A percentile compares a stretch with the other conserved stretches of the same genome.
phyloP scores from a whole-genome alignment of 1,140 invertebrate genomes.

The Anagrus nilaparvatae region DNA sequence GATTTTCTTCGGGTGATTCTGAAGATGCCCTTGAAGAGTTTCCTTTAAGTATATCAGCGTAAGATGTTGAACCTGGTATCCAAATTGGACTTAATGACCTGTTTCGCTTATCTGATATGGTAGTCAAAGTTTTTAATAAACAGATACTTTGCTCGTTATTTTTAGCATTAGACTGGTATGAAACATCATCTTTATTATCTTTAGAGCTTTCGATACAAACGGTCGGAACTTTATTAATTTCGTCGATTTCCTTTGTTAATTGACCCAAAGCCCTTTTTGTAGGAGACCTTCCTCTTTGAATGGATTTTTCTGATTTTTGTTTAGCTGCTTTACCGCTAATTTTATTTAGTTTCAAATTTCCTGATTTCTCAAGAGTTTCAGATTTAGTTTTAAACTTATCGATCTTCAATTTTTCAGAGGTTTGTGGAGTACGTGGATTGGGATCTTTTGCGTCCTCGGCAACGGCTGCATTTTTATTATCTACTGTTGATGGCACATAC shows the following conservation, averaged over 20 bases:
- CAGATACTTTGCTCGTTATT: too few species aligned
- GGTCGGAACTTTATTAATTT: conserved; percentile 11
- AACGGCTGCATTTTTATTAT: conserved; percentile 13
- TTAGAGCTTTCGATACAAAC: conserved; percentile 14
- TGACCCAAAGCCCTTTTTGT: conserved; percentile 20
- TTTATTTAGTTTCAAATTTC: conserved; percentile 4
- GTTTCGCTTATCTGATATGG: conserved; percentile 29
- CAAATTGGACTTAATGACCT: conserved; percentile 63
- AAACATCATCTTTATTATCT: neutral
- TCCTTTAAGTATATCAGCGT: conserved; percentile 66
- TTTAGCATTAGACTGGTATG: too few species aligned
- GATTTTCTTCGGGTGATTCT: conserved; percentile 17
- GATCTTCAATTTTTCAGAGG: neutral
- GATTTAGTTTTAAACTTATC: conserved; percentile 6
- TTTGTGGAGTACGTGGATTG: too few species aligned
- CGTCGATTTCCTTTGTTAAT: too few species aligned
- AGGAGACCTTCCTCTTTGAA: conserved; percentile 29
- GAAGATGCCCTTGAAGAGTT: conserved; percentile 24
- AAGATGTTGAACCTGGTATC: conserved; percentile 59
- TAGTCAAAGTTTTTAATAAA: conserved; percentile 17
- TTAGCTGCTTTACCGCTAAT: neutral
- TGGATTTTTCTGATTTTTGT: neutral
- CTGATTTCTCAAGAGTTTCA: conserved; percentile 8
- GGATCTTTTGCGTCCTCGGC: conserved; percentile 32
- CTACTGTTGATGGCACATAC: conserved; percentile 40